Evolutionary conservation across 2,797 vertebrate species (phyloP), one percentile per base, ranked within the genome.

Genomic region (Propithecus deckenii): DNA sequence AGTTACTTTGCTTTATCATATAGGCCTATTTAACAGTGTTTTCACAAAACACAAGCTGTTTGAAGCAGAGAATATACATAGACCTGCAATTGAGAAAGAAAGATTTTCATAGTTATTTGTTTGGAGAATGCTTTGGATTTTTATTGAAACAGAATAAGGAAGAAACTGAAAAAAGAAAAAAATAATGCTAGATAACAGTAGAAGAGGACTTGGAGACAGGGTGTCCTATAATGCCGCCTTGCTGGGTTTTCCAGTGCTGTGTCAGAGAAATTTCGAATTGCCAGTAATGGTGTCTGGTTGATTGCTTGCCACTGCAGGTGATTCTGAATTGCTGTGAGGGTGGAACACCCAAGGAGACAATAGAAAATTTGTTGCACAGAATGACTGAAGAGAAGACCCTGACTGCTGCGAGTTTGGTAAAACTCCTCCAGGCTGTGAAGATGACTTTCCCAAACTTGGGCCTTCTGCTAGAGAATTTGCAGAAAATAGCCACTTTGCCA

Each of bases 311-410:
- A 43, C 95, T 8, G 4, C 98, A 99, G 99, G 98, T 98, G 57
- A 98, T 99, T 96, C 97, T 98, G 97, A 98, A 97, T 98, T 99
- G 99, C 98, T 99, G 99, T 80, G 96, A 98, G 97, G 97, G 98
- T 14, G 32, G 87, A 30, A 98, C 98, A 74, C 97, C 98, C 50
- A 98, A 95, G 86, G 98, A 98, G 71, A 98, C 97, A 0, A 1
- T 98, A 83, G 98, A 98, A 95, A 98, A 89, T 93, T 97, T 99
- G 92, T 72, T 99, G 96, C 98, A 96, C 94, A 98, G 95, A 38
- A 98, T 99, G 95, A 97, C 95, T 38, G 92, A 98, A 97, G 99
- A 99, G 96, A 99, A 98, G 85, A 98, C 93, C 9, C 95, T 99
- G 86, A 98, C 98, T 57, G 98, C 99, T 30, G 97, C 67, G 76